Evolutionary conservation across 2,797 vertebrate genomes (phyloP), one percentile per base, ranked within the genome.

Genomic region (Tokudaia muenninki): DNA sequence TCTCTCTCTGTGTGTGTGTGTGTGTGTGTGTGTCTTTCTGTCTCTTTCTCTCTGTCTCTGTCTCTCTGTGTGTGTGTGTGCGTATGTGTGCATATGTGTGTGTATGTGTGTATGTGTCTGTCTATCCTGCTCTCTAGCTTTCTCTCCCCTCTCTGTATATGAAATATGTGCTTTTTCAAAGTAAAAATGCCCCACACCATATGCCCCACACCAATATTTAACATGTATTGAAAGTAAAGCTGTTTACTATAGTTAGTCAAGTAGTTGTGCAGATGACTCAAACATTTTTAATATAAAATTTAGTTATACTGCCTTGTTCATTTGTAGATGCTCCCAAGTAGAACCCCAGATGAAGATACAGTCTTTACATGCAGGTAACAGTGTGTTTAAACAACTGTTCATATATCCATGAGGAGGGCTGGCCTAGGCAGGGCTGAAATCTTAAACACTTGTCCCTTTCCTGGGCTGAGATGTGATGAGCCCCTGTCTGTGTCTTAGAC

Each of bases 221-320:
- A 75, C 7, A 70, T 72, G 55, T 50, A 21, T 44, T 72, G 13
- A 86, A 86, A 22, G 17, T 37, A 75, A 88, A 57, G 6, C 29
- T 89, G 63, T 75, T 87, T 78, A 82, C 34, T 8, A n/a, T 44
- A 88, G 59, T 37, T 90, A 65, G 24, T 67, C 41, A 67, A 72
- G 75, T 63, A 80, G 74, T 72, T 74, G 77, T 57, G 19, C 5
- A 89, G 63, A 26, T 82, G 52, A 77, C 50, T 94, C 92, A 17
- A 91, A 37, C 81, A 22, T 34, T 83, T 97, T 82, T 59, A 92
- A 86, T 55, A 61, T 34, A 87, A 94, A 84, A 8, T 47, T 90
- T 70, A 94, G 41, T 63, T 83, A 50, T 59, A 59, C 22, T 65
- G 14, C 65, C 80, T 19, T 87, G 80, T 90, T 65, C 11, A 92